These are phyloP conservation scores for Spisula solida DNA, from an alignment of 2,888 invertebrate genomes.

Conservation along the genomic window DNA sequence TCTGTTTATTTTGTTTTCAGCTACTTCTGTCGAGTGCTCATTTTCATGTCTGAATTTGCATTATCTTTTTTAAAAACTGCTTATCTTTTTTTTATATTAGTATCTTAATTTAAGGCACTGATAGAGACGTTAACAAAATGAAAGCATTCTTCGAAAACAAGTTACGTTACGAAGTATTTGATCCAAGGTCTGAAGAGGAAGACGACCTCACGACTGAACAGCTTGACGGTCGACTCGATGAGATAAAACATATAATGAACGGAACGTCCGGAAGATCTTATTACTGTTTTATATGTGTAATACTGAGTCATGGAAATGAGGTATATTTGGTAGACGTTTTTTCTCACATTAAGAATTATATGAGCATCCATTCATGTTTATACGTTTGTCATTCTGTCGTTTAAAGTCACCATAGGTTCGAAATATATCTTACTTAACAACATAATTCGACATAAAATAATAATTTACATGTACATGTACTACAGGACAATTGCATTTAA, in stretches of 20 bases:
- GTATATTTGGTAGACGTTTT: conserved; percentile 33
- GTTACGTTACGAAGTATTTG: conserved; percentile 59
- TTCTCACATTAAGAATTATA: too few species aligned
- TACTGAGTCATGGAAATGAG: conserved; percentile 70
- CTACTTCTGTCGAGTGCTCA: too few species aligned
- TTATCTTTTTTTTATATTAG: neutral
- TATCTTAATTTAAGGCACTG: conserved; percentile 62
- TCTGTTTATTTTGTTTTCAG: too few species aligned
- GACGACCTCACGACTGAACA: conserved; percentile 54
- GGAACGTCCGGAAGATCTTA: conserved; percentile 38
- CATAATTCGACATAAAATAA: too few species aligned
- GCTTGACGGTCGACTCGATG: conserved; percentile 29
- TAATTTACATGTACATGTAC: too few species aligned
- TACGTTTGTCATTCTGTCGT: too few species aligned
- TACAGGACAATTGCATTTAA: too few species aligned
- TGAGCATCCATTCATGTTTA: too few species aligned
- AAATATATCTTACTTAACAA: too few species aligned
- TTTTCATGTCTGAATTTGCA: too few species aligned
- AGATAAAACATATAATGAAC: conserved; percentile 40
- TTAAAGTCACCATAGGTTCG: too few species aligned
- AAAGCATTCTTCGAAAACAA: conserved; percentile 56
- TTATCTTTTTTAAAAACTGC: too few species aligned
- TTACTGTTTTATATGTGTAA: conserved; percentile 67
- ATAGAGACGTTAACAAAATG: conserved; percentile 60
- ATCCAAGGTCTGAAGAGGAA: conserved; percentile 38